Evolutionary conservation across 1,140 invertebrate genomes (phyloP), one percentile per base, ranked within the genome.

Genomic region (Achatina immaculata): DNA sequence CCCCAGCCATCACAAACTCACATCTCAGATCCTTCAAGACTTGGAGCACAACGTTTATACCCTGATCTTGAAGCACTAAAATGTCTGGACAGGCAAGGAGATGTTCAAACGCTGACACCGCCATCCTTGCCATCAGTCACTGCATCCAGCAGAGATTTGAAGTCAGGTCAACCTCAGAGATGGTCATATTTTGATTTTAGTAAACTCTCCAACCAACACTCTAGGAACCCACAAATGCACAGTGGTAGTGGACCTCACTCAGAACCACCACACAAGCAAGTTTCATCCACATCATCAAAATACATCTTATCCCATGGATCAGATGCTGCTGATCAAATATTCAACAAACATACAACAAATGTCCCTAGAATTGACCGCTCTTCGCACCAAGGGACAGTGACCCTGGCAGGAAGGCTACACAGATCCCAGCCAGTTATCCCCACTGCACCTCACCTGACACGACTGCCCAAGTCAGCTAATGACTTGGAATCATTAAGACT

Each of bases 391-490:
- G n/a, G n/a, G n/a, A n/a, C n/a, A n/a, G 55, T 4, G 6, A n/a
- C 55, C 11, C 55, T 58, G 55, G 55, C 55, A 31, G 69, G 31
- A 16, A 66, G 58, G 75, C 48, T 73, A 42, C 48, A 81, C 38
- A 65, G 51, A n/a, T 24, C 69, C 21, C 34, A 43, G 58, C 6
- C 65, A 7, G 28, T 69, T 51, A 45, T 40, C 31, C 79, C 80
- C 73, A 43, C 72, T 43, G 28, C 58, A 76, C 43, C 69, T 55
- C 42, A 78, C n/a, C 34, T 51, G 69, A 58, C 77, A 73, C 55
- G n/a, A 68, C 28, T 40, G 73, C 34, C 79, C 76, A 74, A 68
- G 51, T 72, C 69, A 48, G 34, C 80, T 66, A 69, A 21, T 72
- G 45, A 82, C 48, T 62, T 77, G 31, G 51, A 72, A 51, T 19